Evolutionary conservation across 2,113 vertebrate species (phyloP).

Genomic region (Mesoclemmys tuberculata): DNA sequence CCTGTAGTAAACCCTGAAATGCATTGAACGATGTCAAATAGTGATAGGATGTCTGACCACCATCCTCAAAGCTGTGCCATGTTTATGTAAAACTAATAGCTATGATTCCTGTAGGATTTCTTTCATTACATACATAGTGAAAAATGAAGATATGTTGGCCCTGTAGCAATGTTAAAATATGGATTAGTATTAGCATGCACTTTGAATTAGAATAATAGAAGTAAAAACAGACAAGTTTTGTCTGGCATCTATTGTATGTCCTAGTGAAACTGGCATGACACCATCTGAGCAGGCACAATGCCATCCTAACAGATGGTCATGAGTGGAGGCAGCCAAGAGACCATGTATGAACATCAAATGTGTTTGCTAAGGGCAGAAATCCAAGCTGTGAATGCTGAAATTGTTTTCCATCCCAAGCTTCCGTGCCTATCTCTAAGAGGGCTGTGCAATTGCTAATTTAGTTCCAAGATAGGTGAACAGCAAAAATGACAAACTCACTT

Average conservation of each 20-base stretch:
- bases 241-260: slow-evolving; percentile 71
- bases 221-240: slow-evolving; percentile 65
- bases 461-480: not conserved
- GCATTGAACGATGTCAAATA: not conserved
- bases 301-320: slow-evolving; percentile 80
- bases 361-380: slow-evolving; percentile 72
- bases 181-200: slow-evolving; percentile 64
- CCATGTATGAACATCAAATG: slow-evolving; percentile 83
- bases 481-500: slow-evolving; percentile 15
- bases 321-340: slow-evolving; percentile 79
- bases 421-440: slow-evolving; percentile 39
- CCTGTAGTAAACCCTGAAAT: not conserved
- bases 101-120: not conserved
- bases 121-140: not conserved
- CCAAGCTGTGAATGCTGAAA: slow-evolving; percentile 78
- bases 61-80: not conserved
- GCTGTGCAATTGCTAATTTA: not conserved
- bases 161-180: slow-evolving; percentile 62
- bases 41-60: not conserved
- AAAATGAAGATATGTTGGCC: slow-evolving; percentile 60
- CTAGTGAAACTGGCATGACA: slow-evolving; percentile 70
- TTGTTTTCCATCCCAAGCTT: slow-evolving; percentile 79
- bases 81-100: not conserved
- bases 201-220: slow-evolving; percentile 67
- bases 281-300: slow-evolving; percentile 72